phyloP scores from a whole-genome alignment of 2,888 invertebrate genomes.

The Petrophora chlorosata region DNA sequence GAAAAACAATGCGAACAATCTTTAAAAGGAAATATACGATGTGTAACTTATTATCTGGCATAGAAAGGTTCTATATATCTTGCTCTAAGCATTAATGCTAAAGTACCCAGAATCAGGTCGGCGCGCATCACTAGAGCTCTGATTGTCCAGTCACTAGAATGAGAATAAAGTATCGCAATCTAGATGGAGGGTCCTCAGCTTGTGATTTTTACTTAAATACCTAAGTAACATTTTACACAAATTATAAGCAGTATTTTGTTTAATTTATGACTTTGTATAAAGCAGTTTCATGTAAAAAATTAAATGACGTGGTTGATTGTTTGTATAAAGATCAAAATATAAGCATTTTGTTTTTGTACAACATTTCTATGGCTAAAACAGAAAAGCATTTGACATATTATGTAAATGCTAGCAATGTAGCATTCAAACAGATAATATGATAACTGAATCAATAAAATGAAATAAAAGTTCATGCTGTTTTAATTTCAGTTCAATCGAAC shows the following conservation, averaged over 20 bases:
- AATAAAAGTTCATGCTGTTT: conserved; percentile 58
- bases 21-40: conserved; percentile 31
- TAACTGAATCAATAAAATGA: conserved; percentile 80
- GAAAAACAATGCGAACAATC: conserved; percentile 48
- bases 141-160: conserved; percentile 10
- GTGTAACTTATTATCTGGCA: conserved; percentile 16
- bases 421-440: conserved; percentile 78
- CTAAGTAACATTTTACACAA: conserved; percentile 32
- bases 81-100: conserved; percentile 10
- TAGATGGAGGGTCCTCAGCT: conserved; percentile 35
- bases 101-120: neutral
- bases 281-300: conserved; percentile 24
- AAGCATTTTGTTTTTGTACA: conserved; percentile 75
- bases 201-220: conserved; percentile 38
- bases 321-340: conserved; percentile 61
- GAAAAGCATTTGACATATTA: conserved; percentile 71
- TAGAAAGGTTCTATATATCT: conserved; percentile 14
- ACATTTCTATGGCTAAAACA: conserved; percentile 75
- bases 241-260: conserved; percentile 34
- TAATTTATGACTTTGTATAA: conserved; percentile 32
- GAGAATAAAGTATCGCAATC: conserved; percentile 15
- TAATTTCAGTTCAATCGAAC: too few relatives aligned
- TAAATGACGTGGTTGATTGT: conserved; percentile 42
- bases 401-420: conserved; percentile 69
- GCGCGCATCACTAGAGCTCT: conserved; percentile 14